phyloP scores from a whole-genome alignment of 2,113 vertebrate species.

The Oreotrochilus melanogaster region DNA sequence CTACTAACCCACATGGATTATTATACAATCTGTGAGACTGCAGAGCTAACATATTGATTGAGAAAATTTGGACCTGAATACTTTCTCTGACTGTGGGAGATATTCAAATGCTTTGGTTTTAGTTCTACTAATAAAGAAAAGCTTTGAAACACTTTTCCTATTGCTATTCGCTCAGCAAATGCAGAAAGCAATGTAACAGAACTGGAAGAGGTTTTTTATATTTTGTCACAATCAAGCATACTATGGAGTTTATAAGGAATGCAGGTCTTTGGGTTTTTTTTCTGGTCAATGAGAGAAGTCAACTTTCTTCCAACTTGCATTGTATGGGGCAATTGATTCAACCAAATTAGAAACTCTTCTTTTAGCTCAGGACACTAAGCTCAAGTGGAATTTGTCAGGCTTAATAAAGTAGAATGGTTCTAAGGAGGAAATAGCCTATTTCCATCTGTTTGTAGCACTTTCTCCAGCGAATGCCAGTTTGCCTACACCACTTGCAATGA shows the following conservation, averaged over 20 bases:
- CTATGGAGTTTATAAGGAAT: not conserved
- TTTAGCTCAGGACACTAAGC: conserved; percentile 37
- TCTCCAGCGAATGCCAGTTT: conserved; percentile 64
- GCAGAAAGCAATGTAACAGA: not conserved
- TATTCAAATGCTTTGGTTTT: conserved; percentile 7
- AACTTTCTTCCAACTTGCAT: conserved; percentile 25
- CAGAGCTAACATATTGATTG: not conserved
- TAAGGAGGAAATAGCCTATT: conserved; percentile 61
- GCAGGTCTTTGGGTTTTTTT: no score
- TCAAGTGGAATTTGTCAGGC: conserved; percentile 68
- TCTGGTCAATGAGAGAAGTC: not conserved
- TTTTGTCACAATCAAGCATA: not conserved
- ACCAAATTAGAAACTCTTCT: conserved; percentile 53
- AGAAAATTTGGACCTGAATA: not conserved
- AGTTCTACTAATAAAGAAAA: not conserved
- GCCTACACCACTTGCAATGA: conserved; percentile 62
- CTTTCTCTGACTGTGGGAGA: not conserved
- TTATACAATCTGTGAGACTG: not conserved
- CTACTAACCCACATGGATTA: not conserved
- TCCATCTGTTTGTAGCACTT: conserved; percentile 71
- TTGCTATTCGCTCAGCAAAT: not conserved
- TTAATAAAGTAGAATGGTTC: conserved; percentile 64
- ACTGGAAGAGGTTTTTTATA: not conserved
- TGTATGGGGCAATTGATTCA: conserved; percentile 39
- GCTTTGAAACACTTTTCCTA: not conserved